These are phyloP conservation scores for Chiloscyllium plagiosum DNA, from an alignment of 2,113 vertebrate genomes.

Conservation along the genomic window DNA sequence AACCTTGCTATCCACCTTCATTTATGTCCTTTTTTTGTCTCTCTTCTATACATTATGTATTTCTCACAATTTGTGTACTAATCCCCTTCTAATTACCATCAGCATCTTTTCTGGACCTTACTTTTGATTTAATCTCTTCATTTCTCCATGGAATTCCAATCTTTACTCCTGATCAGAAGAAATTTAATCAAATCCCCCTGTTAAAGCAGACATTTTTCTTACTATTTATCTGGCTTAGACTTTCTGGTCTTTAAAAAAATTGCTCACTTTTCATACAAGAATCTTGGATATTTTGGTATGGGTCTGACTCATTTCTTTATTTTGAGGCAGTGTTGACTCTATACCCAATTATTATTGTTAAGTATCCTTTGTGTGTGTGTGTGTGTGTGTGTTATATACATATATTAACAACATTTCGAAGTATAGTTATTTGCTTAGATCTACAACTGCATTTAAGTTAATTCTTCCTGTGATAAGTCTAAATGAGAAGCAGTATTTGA, in stretches of 20 bases:
- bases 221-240: neutral
- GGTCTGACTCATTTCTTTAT: neutral
- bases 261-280: neutral
- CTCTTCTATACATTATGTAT: neutral
- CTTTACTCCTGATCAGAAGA: neutral
- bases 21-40: neutral
- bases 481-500: slow-evolving; percentile 13
- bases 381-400: no score
- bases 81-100: neutral
- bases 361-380: neutral
- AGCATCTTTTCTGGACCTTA: neutral
- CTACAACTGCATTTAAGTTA: neutral
- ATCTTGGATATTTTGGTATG: neutral
- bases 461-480: neutral
- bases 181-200: neutral
- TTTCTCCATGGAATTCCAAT: neutral
- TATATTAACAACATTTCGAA: neutral
- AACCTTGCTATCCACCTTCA: neutral
- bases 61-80: neutral
- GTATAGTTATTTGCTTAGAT: neutral
- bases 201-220: neutral
- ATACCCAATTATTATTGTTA: neutral
- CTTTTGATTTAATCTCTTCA: neutral
- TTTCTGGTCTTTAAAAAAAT: neutral
- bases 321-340: neutral